Percentiles rank a stretch among this genome's conserved stretches.
phyloP scores from a whole-genome alignment of 2,888 invertebrate species.

The Mesorhabditis belari region DNA sequence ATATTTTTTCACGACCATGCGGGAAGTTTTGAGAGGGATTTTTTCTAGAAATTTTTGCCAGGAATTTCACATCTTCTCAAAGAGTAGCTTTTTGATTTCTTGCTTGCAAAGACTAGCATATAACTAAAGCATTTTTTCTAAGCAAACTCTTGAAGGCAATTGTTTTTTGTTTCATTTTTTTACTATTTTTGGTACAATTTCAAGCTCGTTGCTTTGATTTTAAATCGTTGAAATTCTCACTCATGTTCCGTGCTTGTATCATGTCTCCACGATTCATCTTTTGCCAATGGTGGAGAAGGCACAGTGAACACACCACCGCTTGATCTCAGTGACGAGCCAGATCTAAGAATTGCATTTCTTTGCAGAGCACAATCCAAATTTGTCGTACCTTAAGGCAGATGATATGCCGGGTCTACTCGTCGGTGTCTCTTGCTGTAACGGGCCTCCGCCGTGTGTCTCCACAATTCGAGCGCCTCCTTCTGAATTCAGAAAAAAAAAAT shows the following conservation, averaged over 20 bases:
- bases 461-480: constrained; percentile 47
- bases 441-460: constrained; percentile 45
- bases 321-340: not conserved
- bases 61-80: no score
- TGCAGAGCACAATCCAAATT: not conserved
- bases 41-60: no score
- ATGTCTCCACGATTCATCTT: constrained; percentile 16
- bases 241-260: constrained; percentile 17
- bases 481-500: constrained; percentile 3
- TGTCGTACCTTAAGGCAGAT: constrained; percentile 12
- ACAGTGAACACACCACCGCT: constrained; percentile 21
- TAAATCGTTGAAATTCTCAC: constrained; percentile 7
- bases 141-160: no score
- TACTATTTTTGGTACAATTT: not conserved
- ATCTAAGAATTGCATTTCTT: not conserved
- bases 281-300: constrained; percentile 4
- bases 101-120: no score
- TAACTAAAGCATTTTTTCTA: no score
- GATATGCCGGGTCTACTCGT: constrained; percentile 13
- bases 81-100: no score
- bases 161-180: constrained; percentile 8
- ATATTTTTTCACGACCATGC: no score
- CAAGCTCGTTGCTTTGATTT: not conserved
- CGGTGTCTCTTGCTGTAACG: constrained; percentile 7
- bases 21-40: no score